These are phyloP conservation scores for Zaprionus taronus DNA, from an alignment of 1,140 invertebrate species.

Conservation along the genomic window DNA sequence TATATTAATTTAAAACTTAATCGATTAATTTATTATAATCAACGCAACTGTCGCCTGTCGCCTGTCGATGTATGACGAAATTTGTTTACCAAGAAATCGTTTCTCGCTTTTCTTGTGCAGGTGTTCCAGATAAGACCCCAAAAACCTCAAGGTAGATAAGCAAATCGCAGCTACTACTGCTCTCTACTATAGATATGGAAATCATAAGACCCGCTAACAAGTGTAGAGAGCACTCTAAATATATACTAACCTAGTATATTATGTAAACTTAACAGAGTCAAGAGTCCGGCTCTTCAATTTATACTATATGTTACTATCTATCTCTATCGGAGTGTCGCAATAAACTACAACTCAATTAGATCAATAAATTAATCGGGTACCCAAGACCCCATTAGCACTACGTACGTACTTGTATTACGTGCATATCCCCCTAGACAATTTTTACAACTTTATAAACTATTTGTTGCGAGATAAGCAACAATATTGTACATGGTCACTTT, in stretches of 20 bases:
- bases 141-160: constrained; percentile 42
- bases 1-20: constrained; percentile 75
- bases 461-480: constrained; percentile 58
- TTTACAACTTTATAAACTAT: constrained; percentile 14
- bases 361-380: constrained; percentile 26
- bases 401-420: not conserved
- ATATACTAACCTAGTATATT: constrained; percentile 18
- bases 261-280: not conserved
- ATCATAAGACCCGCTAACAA: constrained; percentile 49
- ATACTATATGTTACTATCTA: constrained; percentile 8
- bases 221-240: constrained; percentile 38
- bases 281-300: constrained; percentile 9
- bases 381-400: constrained; percentile 17
- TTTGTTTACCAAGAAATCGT: constrained; percentile 55
- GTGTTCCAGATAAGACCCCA: constrained; percentile 49
- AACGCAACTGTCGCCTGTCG: not conserved
- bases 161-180: constrained; percentile 34
- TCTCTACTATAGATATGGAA: constrained; percentile 56
- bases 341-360: constrained; percentile 17
- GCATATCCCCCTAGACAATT: not conserved
- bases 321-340: constrained; percentile 5
- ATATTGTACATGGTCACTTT: constrained; percentile 52
- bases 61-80: constrained; percentile 56
- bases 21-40: constrained; percentile 73
- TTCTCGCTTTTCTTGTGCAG: constrained; percentile 43